Percentiles rank a stretch among this genome's conserved stretches.
phyloP scores from a whole-genome alignment of 1,140 invertebrate species.

The Teleopsis dalmanni region DNA sequence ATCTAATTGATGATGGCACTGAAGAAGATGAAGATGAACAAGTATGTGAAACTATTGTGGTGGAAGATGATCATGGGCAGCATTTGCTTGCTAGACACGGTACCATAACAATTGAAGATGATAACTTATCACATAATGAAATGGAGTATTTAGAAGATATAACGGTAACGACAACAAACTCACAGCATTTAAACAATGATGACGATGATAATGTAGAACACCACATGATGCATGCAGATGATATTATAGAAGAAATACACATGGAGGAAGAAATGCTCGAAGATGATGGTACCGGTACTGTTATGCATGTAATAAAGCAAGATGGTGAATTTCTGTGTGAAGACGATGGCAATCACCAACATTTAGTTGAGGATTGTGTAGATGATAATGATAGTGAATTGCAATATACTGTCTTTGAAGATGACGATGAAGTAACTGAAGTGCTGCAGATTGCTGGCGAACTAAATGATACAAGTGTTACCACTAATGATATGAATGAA shows the following conservation, averaged over 20 bases:
- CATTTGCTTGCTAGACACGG: constrained; percentile 5
- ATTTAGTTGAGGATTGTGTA: constrained; percentile 4
- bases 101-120: constrained; percentile 25
- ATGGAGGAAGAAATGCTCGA: constrained; percentile 35
- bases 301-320: constrained; percentile 12
- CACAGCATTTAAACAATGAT: constrained; percentile 10
- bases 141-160: constrained; percentile 23
- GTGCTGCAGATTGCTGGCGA: constrained; percentile 11
- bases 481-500: background rate
- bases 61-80: constrained; percentile 33
- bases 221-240: constrained; percentile 25
- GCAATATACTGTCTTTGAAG: constrained; percentile 37
- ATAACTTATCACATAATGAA: constrained; percentile 32
- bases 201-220: constrained; percentile 11
- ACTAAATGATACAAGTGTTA: background rate
- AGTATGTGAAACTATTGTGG: constrained; percentile 30
- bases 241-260: constrained; percentile 40
- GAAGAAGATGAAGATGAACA: constrained; percentile 17
- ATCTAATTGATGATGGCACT: constrained; percentile 17
- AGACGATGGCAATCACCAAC: constrained; percentile 30
- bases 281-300: constrained; percentile 22
- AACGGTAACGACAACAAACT: constrained; percentile 12
- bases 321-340: constrained; percentile 20
- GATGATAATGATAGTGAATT: constrained; percentile 19
- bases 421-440: constrained; percentile 16